Conservation (phyloP, 2,113 vertebrate genomes). For the Ginglymostoma cirratum region DNA sequence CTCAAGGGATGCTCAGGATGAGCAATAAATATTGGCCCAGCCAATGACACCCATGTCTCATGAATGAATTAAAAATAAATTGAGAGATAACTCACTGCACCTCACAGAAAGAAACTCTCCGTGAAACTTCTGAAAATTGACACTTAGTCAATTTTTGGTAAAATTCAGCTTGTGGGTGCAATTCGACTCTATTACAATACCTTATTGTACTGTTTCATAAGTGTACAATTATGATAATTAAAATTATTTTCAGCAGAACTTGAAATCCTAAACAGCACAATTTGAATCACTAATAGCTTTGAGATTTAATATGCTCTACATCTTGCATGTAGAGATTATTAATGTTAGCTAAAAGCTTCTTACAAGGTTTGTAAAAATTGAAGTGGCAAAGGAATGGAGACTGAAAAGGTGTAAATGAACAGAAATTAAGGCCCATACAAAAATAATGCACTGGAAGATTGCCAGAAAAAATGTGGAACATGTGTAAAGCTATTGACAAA, state of each 20-base stretch:
- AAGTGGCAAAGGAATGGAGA: background rate
- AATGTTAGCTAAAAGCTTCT: background rate
- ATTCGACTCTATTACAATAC: background rate
- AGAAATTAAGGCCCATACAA: background rate
- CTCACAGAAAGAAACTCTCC: no score
- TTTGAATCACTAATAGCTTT: background rate
- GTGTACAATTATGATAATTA: background rate
- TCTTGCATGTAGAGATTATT: background rate
- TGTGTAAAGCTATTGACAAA: background rate
- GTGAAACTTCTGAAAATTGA: no score
- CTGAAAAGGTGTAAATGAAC: background rate
- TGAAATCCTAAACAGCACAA: background rate
- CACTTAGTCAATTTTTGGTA: no score
- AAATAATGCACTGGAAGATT: background rate
- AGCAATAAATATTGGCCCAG: no score
- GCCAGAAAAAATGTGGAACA: background rate
- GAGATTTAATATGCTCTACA: background rate
- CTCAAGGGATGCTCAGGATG: no score
- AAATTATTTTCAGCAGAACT: background rate
- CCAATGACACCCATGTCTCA: no score
- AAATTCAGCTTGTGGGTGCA: no score
- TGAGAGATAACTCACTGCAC: no score
- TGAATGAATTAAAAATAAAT: no score
- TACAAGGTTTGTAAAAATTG: background rate
- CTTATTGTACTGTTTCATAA: background rate